Base-by-base conservation (phyloP, 2,797 vertebrate species). In the Cirrhinus mrigala region DNA sequence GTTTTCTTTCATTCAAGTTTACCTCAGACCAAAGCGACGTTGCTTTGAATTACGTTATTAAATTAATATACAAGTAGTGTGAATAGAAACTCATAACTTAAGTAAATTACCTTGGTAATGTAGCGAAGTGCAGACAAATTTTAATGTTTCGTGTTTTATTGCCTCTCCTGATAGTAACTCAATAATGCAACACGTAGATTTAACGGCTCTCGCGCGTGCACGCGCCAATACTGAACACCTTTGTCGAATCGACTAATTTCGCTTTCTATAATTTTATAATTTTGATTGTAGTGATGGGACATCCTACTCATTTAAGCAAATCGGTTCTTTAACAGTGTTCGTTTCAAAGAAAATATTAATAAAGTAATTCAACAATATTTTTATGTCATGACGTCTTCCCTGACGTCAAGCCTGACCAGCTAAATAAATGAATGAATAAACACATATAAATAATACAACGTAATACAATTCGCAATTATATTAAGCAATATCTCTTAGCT, bases 151-250 rank as follows among this genome's bases (percentile, higher is more conserved):
- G 48, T 50, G 56, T 62, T 71, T 46, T 29, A 46, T 24, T 33
- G 6, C 4, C 8, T 52, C 14, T 6, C 44, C 27, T 40, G 29
- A 48, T 27, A 4, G 44, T 46, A n/a, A 33, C 16, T 66, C 27
- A 44, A n/a, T 1, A n/a, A 74, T 48, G 18, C 70, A 12, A 22
- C 2, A 44, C 20, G 8, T n/a, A 40, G 56, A 37, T 50, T 64
- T 75, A 75, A 75, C 81, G 27, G 81, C 71, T 75, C 7, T 37
- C 9, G 4, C 18, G 44, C 81, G 44, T 52, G 70, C 29, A 40
- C 27, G 71, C 27, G 15, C 27, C 50, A 20, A n/a, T 33, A 7
- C 29, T 64, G 29, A 10, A 68, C 62, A 18, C 1, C 18, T 22
- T 37, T 15, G 18, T 8, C 10, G 27, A 78, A 24, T 60, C 15